Evolutionary conservation across 2,797 vertebrate genomes (phyloP).

Genomic region (Knipowitschia caucasica): DNA sequence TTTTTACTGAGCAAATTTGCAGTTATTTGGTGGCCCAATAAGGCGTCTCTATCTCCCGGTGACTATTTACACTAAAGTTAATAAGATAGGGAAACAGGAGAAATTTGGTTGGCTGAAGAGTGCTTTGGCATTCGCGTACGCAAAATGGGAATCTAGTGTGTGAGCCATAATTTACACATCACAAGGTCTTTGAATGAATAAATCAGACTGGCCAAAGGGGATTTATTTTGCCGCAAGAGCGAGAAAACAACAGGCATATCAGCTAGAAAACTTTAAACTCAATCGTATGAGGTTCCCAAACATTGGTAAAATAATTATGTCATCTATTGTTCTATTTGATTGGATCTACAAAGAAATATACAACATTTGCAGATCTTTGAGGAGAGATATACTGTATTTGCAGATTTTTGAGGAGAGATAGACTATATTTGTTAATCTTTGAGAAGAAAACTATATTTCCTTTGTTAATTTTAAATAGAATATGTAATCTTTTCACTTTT

Average conservation of each 20-base stretch:
- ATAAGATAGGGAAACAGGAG: constrained; percentile 1
- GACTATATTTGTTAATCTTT: too few relatives aligned
- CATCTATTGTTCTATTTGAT: too few relatives aligned
- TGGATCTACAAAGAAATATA: not conserved
- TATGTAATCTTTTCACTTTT: too few relatives aligned
- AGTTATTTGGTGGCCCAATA: constrained; percentile 6
- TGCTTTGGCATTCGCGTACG: not conserved
- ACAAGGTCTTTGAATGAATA: constrained; percentile 9
- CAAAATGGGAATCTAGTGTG: constrained; percentile 2
- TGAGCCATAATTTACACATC: constrained; percentile 10
- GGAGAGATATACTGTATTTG: too few relatives aligned
- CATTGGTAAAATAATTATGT: not conserved
- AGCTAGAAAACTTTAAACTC: not conserved
- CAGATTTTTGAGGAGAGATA: too few relatives aligned
- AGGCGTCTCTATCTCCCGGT: constrained; percentile 1
- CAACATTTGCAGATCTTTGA: too few relatives aligned
- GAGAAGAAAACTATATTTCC: too few relatives aligned
- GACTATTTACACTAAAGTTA: constrained; percentile 8
- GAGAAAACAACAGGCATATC: not conserved
- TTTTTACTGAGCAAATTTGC: not conserved
- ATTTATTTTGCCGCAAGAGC: constrained; percentile 5
- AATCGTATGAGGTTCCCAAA: not conserved
- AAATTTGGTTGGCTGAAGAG: not conserved
- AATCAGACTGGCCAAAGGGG: constrained; percentile 10
- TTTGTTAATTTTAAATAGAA: too few relatives aligned